Conservation (phyloP, 1,140 invertebrate genomes). For the Atta cephalotes region DNA sequence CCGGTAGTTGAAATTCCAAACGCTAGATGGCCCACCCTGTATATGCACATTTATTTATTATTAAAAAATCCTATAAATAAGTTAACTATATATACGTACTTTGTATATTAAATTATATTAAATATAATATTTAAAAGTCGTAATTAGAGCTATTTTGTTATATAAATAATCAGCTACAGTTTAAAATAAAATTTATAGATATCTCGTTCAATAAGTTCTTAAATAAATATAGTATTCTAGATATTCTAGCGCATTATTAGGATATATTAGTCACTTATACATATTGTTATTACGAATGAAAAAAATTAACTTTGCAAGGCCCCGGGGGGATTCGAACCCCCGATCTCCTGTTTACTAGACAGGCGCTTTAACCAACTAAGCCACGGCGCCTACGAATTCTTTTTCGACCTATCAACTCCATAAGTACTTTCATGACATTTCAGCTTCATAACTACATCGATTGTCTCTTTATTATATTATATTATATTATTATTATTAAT, state of each 20-base stretch:
- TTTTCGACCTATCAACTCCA: not conserved
- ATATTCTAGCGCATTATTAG: not conserved
- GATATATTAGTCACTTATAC: not conserved
- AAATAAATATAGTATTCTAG: not conserved
- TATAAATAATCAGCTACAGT: not conserved
- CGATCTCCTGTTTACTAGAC: conserved; percentile 88
- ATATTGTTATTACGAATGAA: not conserved
- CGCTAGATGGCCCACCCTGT: too few species aligned
- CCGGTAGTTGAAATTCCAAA: too few species aligned
- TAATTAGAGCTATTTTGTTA: conserved; percentile 3
- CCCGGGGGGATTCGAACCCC: conserved; percentile 87
- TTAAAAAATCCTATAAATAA: not conserved
- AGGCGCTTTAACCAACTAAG: conserved; percentile 88
- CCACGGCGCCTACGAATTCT: conserved; percentile 84
- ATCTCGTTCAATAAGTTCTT: not conserved
- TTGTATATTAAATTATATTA: conserved; percentile 1
- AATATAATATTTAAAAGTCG: not conserved
- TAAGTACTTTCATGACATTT: not conserved
- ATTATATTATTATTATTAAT: conserved; percentile 12
- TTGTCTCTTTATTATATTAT: not conserved
- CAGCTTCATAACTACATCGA: not conserved
- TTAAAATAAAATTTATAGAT: conserved; percentile 18
- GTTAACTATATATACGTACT: not conserved
- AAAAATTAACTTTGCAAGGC: conserved; percentile 76
- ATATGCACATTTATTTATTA: conserved; percentile 12